Base-by-base conservation (phyloP, 2,113 vertebrate species). In the Monarcha castaneiventris region DNA sequence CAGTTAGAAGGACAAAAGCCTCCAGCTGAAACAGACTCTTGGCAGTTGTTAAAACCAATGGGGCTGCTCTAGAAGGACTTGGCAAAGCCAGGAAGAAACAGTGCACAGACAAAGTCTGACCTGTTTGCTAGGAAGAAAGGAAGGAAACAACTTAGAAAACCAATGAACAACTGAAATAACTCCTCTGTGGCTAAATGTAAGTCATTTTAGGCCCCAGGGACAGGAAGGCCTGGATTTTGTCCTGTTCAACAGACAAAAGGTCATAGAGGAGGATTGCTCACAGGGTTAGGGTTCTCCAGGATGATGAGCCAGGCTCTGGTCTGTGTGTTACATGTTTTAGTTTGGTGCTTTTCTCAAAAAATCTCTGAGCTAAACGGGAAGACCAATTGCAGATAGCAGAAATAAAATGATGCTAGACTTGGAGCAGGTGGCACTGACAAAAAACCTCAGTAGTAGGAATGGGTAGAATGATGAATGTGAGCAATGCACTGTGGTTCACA, bases 401-500 rank as follows among this genome's bases (percentile, higher is more conserved):
- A 92, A 72, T 61, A 51, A 87, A 87, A 81, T 62, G 0, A 46
- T 68, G 39, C 18, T 35, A 5, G 44, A 29, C 14, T 58, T 64
- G 39, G 29, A 71, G 68, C 5, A 61, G 14, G 25, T 59, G 54
- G 9, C 49, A 19, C 21, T 64, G 51, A 89, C 1, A 4, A n/a
- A 62, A 61, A 39, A 0, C 39, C 48, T 37, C 12, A n/a, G 6
- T 1, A 48, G 7, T 27, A 35, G 59, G 56, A 72, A 43, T 7
- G 27, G 39, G 20, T 5, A 19, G 48, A 61, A 76, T 46, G 74
- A 72, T 44, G 79, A 56, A 83, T 1, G 3, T 21, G 48, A 78
- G 39, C 0, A 0, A 44, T 26, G 32, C 27, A 35, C 46, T 2
- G 1, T 13, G 64, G 39, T 32, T 85, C 74, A 56, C 33, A 5